These are phyloP conservation scores for Planococcus citri DNA, from an alignment of 1,140 invertebrate genomes.

Conservation along the genomic window DNA sequence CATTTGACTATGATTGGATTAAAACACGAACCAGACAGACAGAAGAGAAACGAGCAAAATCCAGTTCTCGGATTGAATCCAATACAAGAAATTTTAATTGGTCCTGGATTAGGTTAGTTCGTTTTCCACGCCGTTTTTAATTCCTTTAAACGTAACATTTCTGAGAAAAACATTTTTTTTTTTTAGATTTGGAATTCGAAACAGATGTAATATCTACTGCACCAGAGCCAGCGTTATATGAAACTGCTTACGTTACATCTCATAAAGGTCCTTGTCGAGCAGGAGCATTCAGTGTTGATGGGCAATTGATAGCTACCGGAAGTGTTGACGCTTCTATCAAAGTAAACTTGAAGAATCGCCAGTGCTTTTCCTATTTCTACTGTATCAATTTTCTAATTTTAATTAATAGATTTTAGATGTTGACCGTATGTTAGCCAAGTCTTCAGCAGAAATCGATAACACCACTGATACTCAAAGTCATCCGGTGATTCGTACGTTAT, in stretches of 20 bases:
- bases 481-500: conserved; percentile 95
- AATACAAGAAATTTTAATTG: conserved; percentile 53
- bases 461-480: conserved; percentile 53
- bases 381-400: conserved; percentile 15
- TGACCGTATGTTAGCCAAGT: conserved; percentile 93
- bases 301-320: conserved; percentile 92
- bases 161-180: not conserved
- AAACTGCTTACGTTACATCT: conserved; percentile 97
- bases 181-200: conserved; percentile 83
- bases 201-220: conserved; percentile 80
- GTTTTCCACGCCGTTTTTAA: too few relatives aligned
- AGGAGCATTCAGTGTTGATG: conserved; percentile 88
- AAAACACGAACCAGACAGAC: conserved; percentile 63
- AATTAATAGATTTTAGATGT: conserved; percentile 81
- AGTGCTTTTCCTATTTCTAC: conserved; percentile 12
- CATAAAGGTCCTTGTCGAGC: conserved; percentile 93
- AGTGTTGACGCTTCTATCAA: conserved; percentile 98
- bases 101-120: conserved; percentile 58
- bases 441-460: conserved; percentile 68
- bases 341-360: conserved; percentile 36
- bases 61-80: conserved; percentile 38
- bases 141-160: not conserved
- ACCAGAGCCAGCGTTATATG: conserved; percentile 87
- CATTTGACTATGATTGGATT: conserved; percentile 76
- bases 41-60: conserved; percentile 34